These are phyloP conservation scores for Drosophila sturtevanti DNA, from an alignment of 1,140 invertebrate species.

Conservation along the genomic window DNA sequence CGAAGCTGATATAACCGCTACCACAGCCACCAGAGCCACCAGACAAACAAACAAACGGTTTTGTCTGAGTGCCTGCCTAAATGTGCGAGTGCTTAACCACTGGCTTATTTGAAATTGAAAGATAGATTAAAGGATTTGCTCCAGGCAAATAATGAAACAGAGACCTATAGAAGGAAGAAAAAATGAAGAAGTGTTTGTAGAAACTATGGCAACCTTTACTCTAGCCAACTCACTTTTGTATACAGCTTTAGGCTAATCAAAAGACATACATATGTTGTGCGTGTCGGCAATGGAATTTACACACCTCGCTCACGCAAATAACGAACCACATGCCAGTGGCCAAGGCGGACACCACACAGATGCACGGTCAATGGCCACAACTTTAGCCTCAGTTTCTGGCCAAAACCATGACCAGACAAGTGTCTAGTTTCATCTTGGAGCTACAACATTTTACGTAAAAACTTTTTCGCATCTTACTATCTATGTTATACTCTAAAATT, in stretches of 20 bases:
- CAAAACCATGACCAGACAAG: conserved; percentile 33
- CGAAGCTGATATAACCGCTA: conserved; percentile 20
- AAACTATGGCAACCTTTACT: background rate
- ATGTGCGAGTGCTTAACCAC: conserved; percentile 55
- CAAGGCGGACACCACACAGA: conserved; percentile 18
- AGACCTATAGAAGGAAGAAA: conserved; percentile 16
- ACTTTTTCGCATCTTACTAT: conserved; percentile 20
- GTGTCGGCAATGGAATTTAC: conserved; percentile 55
- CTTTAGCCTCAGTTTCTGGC: conserved; percentile 53
- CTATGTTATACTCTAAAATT: background rate
- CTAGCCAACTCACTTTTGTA: background rate
- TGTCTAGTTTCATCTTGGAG: conserved; percentile 5
- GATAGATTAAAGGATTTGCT: conserved; percentile 73
- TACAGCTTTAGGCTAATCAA: conserved; percentile 14
- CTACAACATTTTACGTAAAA: conserved; percentile 28
- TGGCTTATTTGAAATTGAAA: conserved; percentile 58
- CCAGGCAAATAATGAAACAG: conserved; percentile 30
- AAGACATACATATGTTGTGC: conserved; percentile 17
- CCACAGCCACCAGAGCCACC: conserved; percentile 27
- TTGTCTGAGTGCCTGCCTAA: background rate
- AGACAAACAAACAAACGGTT: conserved; percentile 13
- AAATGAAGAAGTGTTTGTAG: conserved; percentile 21
- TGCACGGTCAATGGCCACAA: conserved; percentile 53
- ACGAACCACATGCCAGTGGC: conserved; percentile 15
- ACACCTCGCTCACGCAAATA: conserved; percentile 53